Evolutionary conservation across 2,888 invertebrate genomes (phyloP).

Genomic region (Criorhina ranunculi): DNA sequence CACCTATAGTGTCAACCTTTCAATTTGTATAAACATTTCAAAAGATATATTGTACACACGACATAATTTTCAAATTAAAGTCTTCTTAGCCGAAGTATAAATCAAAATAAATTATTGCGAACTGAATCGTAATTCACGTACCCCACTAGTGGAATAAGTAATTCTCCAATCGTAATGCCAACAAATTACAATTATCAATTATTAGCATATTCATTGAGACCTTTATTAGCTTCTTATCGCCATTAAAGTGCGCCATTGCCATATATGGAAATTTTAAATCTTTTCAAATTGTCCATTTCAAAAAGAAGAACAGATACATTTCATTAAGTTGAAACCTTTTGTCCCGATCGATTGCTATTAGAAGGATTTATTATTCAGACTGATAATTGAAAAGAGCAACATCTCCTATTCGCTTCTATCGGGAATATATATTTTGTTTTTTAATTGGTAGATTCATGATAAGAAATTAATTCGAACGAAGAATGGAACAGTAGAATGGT

Average conservation of each 20-base stretch:
- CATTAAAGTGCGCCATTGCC: constrained; percentile 31
- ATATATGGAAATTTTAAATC: constrained; percentile 2
- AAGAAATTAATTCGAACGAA: constrained; percentile 1
- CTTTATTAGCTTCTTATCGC: constrained; percentile 30
- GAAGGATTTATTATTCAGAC: constrained; percentile 43
- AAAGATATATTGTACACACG: neutral
- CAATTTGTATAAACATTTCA: constrained; percentile 1
- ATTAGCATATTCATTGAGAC: constrained; percentile 33
- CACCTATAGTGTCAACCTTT: constrained; percentile 6
- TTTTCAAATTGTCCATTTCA: constrained; percentile 18
- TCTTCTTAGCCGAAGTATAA: neutral
- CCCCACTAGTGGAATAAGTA: neutral
- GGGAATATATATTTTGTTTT: neutral
- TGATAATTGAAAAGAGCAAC: constrained; percentile 29
- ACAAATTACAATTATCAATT: constrained; percentile 5
- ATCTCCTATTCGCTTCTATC: constrained; percentile 8
- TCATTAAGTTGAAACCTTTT: constrained; percentile 26
- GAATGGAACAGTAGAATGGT: neutral
- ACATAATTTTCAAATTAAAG: constrained; percentile 20
- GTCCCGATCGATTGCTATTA: neutral
- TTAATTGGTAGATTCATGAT: constrained; percentile 17
- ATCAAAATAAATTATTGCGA: constrained; percentile 16
- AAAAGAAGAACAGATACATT: constrained; percentile 26
- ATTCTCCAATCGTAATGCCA: neutral
- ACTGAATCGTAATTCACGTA: neutral